A percentile compares a stretch with the other conserved stretches of the same genome.
phyloP scores from a whole-genome alignment of 2,888 invertebrate species.

The Perizoma flavofasciatum region DNA sequence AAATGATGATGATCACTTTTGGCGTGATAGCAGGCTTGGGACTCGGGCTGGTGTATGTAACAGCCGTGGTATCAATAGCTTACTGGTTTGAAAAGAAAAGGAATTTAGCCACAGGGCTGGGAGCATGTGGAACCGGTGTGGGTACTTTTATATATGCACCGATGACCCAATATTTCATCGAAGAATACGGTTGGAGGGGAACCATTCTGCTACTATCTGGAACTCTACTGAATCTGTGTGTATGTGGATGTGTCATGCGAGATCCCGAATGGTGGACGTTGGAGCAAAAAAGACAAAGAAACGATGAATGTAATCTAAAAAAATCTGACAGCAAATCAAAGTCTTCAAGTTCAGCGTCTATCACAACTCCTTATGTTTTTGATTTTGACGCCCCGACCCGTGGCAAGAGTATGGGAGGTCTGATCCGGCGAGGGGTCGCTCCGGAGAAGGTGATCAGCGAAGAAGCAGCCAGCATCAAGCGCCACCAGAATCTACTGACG shows the following conservation, averaged over 20 bases:
- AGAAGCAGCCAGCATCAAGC: constrained; percentile 61
- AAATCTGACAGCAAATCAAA: constrained; percentile 66
- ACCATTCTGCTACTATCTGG: constrained; percentile 92
- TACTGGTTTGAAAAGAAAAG: constrained; percentile 96
- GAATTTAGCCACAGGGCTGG: constrained; percentile 93
- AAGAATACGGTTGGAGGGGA: constrained; percentile 93
- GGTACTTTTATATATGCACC: constrained; percentile 96
- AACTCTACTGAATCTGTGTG: constrained; percentile 92
- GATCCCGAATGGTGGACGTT: constrained; percentile 93
- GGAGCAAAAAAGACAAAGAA: constrained; percentile 83
- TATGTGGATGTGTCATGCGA: constrained; percentile 93
- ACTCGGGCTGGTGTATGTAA: constrained; percentile 92
- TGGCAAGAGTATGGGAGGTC: constrained; percentile 65
- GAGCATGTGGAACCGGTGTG: constrained; percentile 94
- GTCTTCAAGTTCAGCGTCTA: constrained; percentile 78
- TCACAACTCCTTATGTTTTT: constrained; percentile 73
- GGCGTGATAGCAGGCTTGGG: constrained; percentile 93
- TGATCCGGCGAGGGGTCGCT: constrained; percentile 60
- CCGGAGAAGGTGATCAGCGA: constrained; percentile 66
- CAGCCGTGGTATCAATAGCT: constrained; percentile 95
- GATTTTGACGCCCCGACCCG: constrained; percentile 62
- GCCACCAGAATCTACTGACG: constrained; percentile 54
- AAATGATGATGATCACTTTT: constrained; percentile 92
- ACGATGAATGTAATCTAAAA: constrained; percentile 54
- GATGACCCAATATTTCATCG: constrained; percentile 90